Evolutionary conservation across 2,888 invertebrate genomes (phyloP).

Genomic region (Miltochrista miniata): DNA sequence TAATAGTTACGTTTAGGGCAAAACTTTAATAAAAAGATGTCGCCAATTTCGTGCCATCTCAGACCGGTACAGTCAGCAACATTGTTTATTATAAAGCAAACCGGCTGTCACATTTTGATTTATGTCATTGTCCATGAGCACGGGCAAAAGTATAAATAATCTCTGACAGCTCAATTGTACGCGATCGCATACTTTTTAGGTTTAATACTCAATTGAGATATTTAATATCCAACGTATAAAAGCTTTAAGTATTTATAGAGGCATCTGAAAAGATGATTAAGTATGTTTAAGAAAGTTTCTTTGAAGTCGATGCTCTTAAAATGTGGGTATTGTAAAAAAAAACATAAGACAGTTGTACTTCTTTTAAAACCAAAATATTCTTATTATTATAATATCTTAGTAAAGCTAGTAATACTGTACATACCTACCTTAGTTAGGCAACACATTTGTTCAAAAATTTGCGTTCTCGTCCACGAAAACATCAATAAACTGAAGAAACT

Average conservation of each 20-base stretch:
- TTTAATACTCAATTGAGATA: slow-evolving; percentile 30
- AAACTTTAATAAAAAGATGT: neutral
- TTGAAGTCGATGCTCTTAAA: neutral
- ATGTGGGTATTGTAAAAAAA: neutral
- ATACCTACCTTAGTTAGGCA: slow-evolving; percentile 72
- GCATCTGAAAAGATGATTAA: slow-evolving; percentile 15
- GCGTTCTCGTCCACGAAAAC: slow-evolving; percentile 33
- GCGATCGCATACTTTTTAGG: slow-evolving; percentile 48
- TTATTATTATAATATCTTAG: slow-evolving; percentile 65
- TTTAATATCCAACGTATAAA: slow-evolving; percentile 17
- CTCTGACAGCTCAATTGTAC: slow-evolving; percentile 66
- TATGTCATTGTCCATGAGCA: slow-evolving; percentile 49
- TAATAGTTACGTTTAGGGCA: neutral
- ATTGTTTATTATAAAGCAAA: slow-evolving; percentile 47
- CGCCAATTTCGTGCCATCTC: neutral
- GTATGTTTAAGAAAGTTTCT: neutral
- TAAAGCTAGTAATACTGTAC: slow-evolving; percentile 83
- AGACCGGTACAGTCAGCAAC: slow-evolving; percentile 15
- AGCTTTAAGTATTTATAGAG: slow-evolving; percentile 21
- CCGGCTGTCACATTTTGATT: slow-evolving; percentile 48
- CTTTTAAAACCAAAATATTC: slow-evolving; percentile 47
- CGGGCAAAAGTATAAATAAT: slow-evolving; percentile 50
- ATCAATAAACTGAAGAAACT: slow-evolving; percentile 43
- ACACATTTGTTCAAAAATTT: slow-evolving; percentile 49
- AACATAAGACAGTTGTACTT: slow-evolving; percentile 33